Percentiles rank a stretch among this genome's conserved stretches.
phyloP scores from a whole-genome alignment of 2,113 vertebrate genomes.

The Damaliscus lunatus region DNA sequence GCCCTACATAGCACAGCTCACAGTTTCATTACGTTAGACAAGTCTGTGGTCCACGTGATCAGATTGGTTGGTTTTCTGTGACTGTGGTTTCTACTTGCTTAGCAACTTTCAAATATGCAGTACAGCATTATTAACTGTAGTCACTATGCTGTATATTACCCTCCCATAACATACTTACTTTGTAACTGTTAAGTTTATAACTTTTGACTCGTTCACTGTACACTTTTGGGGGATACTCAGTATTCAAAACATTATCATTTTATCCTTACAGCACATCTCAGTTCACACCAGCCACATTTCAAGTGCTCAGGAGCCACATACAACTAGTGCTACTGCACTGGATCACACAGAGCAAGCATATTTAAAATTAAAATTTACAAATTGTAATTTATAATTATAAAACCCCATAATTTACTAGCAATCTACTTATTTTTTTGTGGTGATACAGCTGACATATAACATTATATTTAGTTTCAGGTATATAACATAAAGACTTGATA shows the following conservation, averaged over 20 bases:
- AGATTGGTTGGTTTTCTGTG: background rate
- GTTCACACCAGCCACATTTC: background rate
- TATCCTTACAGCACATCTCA: background rate
- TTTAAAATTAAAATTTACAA: constrained; percentile 22
- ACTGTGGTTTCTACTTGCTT: background rate
- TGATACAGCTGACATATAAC: background rate
- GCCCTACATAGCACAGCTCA: background rate
- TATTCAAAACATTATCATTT: background rate
- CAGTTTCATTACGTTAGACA: background rate
- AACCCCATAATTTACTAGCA: background rate
- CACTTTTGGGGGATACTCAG: background rate
- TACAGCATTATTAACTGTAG: background rate
- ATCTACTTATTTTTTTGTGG: background rate
- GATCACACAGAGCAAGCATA: background rate
- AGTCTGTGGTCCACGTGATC: background rate
- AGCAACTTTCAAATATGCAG: background rate
- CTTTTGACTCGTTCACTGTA: background rate
- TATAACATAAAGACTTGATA: background rate
- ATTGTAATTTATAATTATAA: background rate
- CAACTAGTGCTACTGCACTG: background rate
- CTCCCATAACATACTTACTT: background rate
- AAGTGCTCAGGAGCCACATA: background rate
- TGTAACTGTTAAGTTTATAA: background rate
- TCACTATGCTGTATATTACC: background rate
- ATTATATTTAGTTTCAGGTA: background rate